Percentiles rank a stretch among this genome's conserved stretches.
phyloP scores from a whole-genome alignment of 2,888 invertebrate genomes.

The Halocaridina rubra region DNA sequence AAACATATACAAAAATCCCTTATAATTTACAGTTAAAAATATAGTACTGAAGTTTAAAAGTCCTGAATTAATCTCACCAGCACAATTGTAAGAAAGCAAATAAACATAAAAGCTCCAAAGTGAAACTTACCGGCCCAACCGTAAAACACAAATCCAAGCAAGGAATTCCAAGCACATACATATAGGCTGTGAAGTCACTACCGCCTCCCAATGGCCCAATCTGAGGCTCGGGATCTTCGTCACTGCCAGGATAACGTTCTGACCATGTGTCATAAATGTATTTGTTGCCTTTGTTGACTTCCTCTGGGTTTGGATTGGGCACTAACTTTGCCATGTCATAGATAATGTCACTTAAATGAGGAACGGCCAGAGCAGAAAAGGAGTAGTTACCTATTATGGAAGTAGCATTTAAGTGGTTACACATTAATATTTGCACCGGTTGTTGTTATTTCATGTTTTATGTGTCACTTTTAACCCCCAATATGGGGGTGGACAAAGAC shows the following conservation, averaged over 20 bases:
- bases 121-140: constrained; percentile 3
- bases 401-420: too few species aligned
- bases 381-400: constrained; percentile 15
- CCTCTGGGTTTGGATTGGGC: constrained; percentile 64
- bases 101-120: too few species aligned
- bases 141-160: constrained; percentile 22
- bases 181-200: constrained; percentile 24
- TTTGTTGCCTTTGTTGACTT: constrained; percentile 64
- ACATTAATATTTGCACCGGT: neutral
- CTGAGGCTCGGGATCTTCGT: neutral
- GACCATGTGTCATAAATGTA: constrained; percentile 68
- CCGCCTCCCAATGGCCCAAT: neutral
- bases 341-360: constrained; percentile 67
- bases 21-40: neutral
- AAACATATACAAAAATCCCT: neutral
- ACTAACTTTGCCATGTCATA: constrained; percentile 68
- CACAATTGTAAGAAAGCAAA: neutral
- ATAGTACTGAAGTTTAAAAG: neutral
- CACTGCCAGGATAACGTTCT: constrained; percentile 50
- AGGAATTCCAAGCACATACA: constrained; percentile 22
- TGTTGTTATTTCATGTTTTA: too few species aligned
- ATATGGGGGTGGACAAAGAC: too few species aligned
- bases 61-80: neutral
- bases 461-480: too few species aligned
- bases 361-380: constrained; percentile 59